A percentile compares a stretch with the other conserved stretches of the same genome.
These are phyloP conservation scores for Stegastes partitus DNA, from an alignment of 2,113 vertebrate genomes.

Conservation along the genomic window DNA sequence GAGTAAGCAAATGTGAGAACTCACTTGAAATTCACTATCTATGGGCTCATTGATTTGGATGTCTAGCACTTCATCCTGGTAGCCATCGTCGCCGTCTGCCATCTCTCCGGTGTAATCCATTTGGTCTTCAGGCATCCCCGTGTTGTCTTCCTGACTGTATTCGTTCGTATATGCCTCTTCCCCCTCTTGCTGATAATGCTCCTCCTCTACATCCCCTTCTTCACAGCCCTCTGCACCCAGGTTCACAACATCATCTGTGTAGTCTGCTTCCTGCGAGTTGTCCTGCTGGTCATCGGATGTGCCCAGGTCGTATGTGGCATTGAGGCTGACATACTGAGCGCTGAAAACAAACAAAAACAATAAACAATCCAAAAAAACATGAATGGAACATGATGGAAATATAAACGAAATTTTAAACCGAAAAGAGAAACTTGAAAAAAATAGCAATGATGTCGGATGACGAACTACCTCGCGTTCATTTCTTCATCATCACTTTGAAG, in stretches of 20 bases:
- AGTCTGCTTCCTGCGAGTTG: slow-evolving; percentile 80
- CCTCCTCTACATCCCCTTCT: slow-evolving; percentile 64
- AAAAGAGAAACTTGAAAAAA: background rate
- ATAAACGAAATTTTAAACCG: background rate
- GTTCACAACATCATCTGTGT: slow-evolving; percentile 87
- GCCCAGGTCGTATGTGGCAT: slow-evolving; percentile 84
- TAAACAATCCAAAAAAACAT: background rate
- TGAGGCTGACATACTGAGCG: slow-evolving; percentile 88
- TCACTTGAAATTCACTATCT: slow-evolving; percentile 96
- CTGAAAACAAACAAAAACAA: slow-evolving; percentile 76
- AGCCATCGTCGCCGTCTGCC: slow-evolving; percentile 86
- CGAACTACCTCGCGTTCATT: slow-evolving; percentile 70
- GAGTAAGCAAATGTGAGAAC: slow-evolving; percentile 69
- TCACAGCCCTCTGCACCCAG: slow-evolving; percentile 84
- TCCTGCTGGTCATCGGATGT: slow-evolving; percentile 87
- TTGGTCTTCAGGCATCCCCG: slow-evolving; percentile 87
- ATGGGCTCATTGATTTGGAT: slow-evolving; percentile 96
- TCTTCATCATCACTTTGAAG: slow-evolving; percentile 98
- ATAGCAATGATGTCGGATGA: background rate
- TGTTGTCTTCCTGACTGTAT: slow-evolving; percentile 84
- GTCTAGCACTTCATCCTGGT: slow-evolving; percentile 94
- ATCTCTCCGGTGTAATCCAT: slow-evolving; percentile 88
- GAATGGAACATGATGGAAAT: background rate
- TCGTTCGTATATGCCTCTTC: slow-evolving; percentile 83
- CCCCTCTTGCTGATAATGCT: slow-evolving; percentile 66